Evolutionary conservation across 1,140 invertebrate species (phyloP), one percentile per base, ranked within the genome.

Genomic region (Drosophila pseudoananassae): DNA sequence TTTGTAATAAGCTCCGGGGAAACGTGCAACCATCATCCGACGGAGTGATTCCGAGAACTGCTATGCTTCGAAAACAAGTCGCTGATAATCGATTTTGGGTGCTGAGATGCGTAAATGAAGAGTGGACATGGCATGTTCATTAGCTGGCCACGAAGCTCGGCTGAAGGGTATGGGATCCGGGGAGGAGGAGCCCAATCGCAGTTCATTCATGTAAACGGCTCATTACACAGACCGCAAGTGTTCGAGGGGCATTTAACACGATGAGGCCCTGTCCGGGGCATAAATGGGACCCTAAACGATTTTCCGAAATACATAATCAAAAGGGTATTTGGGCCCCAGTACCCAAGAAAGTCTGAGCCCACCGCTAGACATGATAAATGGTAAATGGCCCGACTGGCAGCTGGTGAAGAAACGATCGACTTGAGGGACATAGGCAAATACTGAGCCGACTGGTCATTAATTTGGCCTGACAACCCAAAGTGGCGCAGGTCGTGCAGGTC

Each of bases 291-390:
- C 43, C 43, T 46, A 84, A 84, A 63, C 64, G 59, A 20, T 60
- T 65, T 61, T 36, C 50, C 59, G 45, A 56, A 46, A 78, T 56
- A 59, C 40, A 78, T 56, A 87, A 87, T 87, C 78, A 71, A 81
- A 80, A 69, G 57, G 79, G 50, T 77, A 81, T 69, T 84, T 76
- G 80, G 76, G 14, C 46, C 68, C 60, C 56, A 47, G 59, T n/a
- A 36, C 3, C 33, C 33, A 36, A 36, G 33, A 36, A 66, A 64
- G 75, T 50, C 59, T 56, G 31, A 31, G 51, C 54, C 55, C 46
- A 74, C 58, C 49, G 65, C 57, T 52, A 20, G 51, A 75, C 51
- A 87, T 87, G 82, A 85, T 82, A 78, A 85, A 85, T 85, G n/a
- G 33, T 36, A 3, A 31, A 31, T 10, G 82, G 65, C 25, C 27